phyloP scores from a whole-genome alignment of 2,113 vertebrate species.

The Corythaeola cristata region DNA sequence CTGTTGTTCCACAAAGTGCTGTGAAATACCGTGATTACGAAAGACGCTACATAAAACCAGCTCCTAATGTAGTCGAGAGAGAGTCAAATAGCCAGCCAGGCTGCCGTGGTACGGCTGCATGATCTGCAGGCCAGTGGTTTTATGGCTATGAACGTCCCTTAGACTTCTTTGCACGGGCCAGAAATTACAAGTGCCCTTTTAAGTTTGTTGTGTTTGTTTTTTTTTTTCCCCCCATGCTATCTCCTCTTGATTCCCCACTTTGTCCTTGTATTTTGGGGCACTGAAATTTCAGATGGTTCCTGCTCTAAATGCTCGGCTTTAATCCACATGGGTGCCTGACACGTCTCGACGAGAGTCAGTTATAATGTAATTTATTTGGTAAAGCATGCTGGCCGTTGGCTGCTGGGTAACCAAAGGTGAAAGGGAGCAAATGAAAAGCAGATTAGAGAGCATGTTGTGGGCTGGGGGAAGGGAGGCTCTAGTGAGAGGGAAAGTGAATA shows the following conservation, averaged over 20 bases:
- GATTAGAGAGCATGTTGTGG: background rate
- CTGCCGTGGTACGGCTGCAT: background rate
- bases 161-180: background rate
- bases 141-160: background rate
- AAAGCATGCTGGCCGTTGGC: background rate
- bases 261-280: background rate
- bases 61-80: slow-evolving; percentile 4
- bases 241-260: background rate
- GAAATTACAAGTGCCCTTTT: background rate
- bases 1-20: slow-evolving; percentile 47
- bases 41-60: slow-evolving; percentile 28
- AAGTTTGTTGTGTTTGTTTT: background rate
- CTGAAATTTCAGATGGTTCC: background rate
- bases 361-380: background rate
- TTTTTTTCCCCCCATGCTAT: background rate
- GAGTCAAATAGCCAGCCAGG: background rate
- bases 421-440: slow-evolving; percentile 31
- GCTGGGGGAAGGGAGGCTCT: background rate
- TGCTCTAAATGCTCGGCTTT: background rate
- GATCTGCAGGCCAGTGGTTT: slow-evolving; percentile 41
- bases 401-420: slow-evolving; percentile 36
- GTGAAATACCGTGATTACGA: background rate
- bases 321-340: background rate
- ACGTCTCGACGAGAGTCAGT: background rate
- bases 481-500: background rate